Conservation (phyloP, 2,113 vertebrate species). For the Antechinus flavipes region DNA sequence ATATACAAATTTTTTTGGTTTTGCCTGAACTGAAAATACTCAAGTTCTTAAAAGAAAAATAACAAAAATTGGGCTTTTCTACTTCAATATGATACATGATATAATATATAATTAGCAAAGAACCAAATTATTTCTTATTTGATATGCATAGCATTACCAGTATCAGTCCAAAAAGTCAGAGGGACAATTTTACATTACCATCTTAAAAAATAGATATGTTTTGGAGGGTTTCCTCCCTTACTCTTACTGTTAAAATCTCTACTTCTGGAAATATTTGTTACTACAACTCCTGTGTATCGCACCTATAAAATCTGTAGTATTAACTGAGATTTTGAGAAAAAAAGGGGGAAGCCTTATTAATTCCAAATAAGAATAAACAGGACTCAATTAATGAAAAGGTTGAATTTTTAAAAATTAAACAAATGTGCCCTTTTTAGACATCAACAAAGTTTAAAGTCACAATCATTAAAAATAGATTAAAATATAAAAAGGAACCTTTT, state of each 20-base stretch:
- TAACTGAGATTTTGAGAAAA: neutral
- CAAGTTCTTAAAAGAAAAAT: conserved; percentile 52
- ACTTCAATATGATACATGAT: neutral
- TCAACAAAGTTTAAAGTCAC: neutral
- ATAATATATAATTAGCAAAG: neutral
- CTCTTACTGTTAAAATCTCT: neutral
- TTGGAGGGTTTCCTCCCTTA: neutral
- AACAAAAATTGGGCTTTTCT: neutral
- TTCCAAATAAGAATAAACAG: neutral
- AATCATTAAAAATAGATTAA: neutral
- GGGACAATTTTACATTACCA: neutral
- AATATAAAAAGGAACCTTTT: neutral
- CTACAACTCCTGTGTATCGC: neutral
- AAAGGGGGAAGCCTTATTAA: neutral
- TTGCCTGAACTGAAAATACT: neutral
- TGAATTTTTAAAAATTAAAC: conserved; percentile 1
- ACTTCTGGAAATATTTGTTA: neutral
- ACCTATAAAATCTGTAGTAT: neutral
- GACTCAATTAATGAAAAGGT: neutral
- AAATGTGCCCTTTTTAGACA: neutral
- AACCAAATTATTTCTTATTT: neutral
- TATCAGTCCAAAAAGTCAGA: neutral
- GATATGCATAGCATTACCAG: neutral
- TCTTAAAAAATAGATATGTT: neutral
- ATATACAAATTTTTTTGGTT: neutral